Evolutionary conservation across 2,113 vertebrate species (phyloP).

Genomic region (Calidris pygmaea): DNA sequence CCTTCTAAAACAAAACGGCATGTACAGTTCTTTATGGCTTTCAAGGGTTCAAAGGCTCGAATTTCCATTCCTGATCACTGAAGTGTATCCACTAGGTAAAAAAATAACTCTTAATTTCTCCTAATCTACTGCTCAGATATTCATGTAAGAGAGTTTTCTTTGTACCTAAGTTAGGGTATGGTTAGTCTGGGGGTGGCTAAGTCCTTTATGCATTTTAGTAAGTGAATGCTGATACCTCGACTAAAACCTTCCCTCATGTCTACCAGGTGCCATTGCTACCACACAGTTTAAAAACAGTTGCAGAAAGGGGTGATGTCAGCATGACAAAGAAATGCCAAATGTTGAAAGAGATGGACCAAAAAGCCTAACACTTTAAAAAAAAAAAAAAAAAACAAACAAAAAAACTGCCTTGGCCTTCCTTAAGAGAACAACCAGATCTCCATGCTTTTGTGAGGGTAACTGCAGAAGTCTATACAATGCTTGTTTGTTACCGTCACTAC

Average conservation of each 20-base stretch:
- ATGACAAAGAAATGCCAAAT: neutral
- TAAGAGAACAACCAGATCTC: neutral
- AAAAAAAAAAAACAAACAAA: no score
- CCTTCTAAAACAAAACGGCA: neutral
- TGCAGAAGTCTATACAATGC: neutral
- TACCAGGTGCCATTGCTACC: neutral
- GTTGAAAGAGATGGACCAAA: neutral
- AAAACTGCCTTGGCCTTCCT: neutral
- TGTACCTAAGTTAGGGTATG: neutral
- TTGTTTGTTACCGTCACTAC: neutral
- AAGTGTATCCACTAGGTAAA: neutral
- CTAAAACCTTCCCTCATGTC: neutral
- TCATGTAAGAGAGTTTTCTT: neutral
- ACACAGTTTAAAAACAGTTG: neutral
- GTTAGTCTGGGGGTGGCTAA: neutral
- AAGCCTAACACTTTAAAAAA: neutral
- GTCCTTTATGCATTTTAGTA: neutral
- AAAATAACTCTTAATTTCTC: neutral
- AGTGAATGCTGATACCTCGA: neutral
- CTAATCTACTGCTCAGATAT: neutral
- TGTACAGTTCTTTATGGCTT: neutral
- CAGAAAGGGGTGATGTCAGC: neutral
- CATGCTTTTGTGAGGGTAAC: neutral
- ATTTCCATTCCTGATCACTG: slow-evolving; percentile 6
- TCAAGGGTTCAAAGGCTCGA: neutral